Percentiles rank a stretch among this genome's conserved stretches.
Evolutionary conservation across 2,797 vertebrate genomes (phyloP).

Genomic region (Pangasius mekongensis): DNA sequence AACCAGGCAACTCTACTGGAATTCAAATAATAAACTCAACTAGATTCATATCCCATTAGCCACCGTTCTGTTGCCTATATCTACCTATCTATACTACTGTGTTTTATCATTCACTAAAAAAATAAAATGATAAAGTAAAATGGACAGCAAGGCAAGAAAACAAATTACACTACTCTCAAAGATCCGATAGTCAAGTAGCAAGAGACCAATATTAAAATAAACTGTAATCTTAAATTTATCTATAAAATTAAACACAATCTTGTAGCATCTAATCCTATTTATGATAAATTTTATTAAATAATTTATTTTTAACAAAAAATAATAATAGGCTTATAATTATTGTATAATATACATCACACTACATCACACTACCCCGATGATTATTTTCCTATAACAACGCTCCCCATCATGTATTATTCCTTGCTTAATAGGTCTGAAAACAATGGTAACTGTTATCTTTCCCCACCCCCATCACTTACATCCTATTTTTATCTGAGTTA

Average conservation of each 20-base stretch:
- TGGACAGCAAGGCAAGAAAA: not conserved
- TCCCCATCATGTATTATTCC: not conserved
- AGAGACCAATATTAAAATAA: not conserved
- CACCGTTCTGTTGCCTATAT: not conserved
- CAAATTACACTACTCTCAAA: not conserved
- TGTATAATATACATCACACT: not conserved
- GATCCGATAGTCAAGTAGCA: not conserved
- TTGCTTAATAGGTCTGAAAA: not conserved
- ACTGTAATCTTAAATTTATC: not conserved
- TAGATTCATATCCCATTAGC: not conserved
- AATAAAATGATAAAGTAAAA: not conserved
- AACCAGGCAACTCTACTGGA: not conserved
- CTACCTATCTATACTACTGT: not conserved
- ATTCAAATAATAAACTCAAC: not conserved
- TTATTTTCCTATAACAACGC: not conserved
- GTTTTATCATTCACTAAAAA: not conserved
- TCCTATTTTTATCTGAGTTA: not conserved
- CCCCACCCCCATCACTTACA: not conserved
- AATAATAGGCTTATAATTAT: not conserved
- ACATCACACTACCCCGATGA: not conserved
- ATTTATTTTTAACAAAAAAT: not conserved
- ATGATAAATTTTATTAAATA: not conserved
- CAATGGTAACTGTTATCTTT: not conserved
- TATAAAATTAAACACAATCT: not conserved
- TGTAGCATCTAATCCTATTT: not conserved